These are phyloP conservation scores for Rhagoletis zephyria DNA, from an alignment of 1,140 invertebrate species.

Conservation along the genomic window DNA sequence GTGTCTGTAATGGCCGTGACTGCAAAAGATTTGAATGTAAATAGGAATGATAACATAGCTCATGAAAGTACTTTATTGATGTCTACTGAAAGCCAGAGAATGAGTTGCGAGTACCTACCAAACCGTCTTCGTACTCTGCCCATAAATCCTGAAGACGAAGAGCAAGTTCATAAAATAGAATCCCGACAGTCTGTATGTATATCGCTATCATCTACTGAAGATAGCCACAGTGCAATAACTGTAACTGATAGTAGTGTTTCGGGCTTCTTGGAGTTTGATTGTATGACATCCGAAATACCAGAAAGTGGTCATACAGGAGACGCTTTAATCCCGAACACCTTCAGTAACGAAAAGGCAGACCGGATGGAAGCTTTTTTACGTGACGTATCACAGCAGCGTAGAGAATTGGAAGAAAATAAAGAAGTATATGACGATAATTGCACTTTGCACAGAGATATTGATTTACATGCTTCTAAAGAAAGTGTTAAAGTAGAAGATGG, in stretches of 20 bases:
- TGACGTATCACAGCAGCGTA: constrained; percentile 64
- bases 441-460: background rate
- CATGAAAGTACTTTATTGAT: constrained; percentile 60
- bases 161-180: background rate
- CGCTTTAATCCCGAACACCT: constrained; percentile 37
- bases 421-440: constrained; percentile 12
- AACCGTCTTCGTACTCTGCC: background rate
- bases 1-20: constrained; percentile 8
- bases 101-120: background rate
- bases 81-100: constrained; percentile 60
- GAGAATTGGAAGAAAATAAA: constrained; percentile 53
- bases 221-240: background rate
- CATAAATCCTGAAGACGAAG: background rate
- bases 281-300: constrained; percentile 31
- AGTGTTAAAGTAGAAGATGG: constrained; percentile 28
- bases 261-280: constrained; percentile 2
- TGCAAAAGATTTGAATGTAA: background rate
- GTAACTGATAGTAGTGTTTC: constrained; percentile 24
- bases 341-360: constrained; percentile 61
- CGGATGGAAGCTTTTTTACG: constrained; percentile 67
- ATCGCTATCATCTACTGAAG: constrained; percentile 65
- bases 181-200: constrained; percentile 60
- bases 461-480: background rate
- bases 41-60: constrained; percentile 47
- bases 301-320: constrained; percentile 51